phyloP scores from a whole-genome alignment of 2,888 invertebrate species.

The Eupithecia dodoneata region DNA sequence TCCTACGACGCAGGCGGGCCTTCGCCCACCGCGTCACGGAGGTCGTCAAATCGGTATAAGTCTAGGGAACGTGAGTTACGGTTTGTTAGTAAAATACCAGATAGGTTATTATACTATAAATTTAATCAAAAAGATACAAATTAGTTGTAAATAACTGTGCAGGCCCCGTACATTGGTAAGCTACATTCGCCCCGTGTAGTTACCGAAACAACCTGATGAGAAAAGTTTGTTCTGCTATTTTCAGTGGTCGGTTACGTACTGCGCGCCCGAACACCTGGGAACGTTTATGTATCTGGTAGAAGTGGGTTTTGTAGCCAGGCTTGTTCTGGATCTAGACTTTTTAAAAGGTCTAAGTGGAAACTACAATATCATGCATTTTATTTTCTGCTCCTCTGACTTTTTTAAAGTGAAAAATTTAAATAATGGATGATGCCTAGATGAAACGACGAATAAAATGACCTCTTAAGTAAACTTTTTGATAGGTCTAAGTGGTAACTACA shows the following conservation, averaged over 20 bases:
- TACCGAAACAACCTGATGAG: conserved; percentile 44
- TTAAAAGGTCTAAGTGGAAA: neutral
- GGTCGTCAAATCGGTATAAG: no score
- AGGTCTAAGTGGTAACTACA: neutral
- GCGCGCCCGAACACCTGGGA: conserved; percentile 52
- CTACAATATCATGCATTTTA: neutral
- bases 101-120: no score
- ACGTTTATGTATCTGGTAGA: conserved; percentile 8
- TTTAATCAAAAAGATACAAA: conserved; percentile 17
- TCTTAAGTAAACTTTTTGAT: neutral
- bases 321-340: neutral
- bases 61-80: no score
- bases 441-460: no score
- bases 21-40: no score
- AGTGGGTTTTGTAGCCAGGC: neutral
- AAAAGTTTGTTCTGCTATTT: conserved; percentile 46
- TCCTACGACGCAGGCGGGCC: no score
- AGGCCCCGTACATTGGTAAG: conserved; percentile 34
- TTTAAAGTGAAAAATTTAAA: neutral
- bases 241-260: conserved; percentile 47
- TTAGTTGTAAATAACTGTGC: conserved; percentile 3
- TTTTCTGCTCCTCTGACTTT: neutral
- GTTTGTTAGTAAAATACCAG: no score
- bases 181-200: conserved; percentile 39
- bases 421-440: no score